Percentiles rank a stretch among this genome's conserved stretches.
phyloP scores from a whole-genome alignment of 1,140 invertebrate species.

The Bombus superbus region DNA sequence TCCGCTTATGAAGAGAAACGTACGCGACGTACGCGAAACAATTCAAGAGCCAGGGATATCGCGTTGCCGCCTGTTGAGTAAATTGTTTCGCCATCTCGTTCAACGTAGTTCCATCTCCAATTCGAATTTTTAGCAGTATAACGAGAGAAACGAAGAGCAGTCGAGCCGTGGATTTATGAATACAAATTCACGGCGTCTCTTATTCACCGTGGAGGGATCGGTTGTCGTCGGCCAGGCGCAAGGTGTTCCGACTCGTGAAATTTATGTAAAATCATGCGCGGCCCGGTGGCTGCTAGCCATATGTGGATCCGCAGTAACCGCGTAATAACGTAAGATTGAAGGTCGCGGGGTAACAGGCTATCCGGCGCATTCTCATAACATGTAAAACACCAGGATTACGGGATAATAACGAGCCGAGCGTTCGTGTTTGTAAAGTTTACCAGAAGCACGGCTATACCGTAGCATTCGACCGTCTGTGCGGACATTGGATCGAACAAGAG shows the following conservation, averaged over 20 bases:
- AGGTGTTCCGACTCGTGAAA: constrained; percentile 63
- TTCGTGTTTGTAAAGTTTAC: constrained; percentile 62
- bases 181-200: not conserved
- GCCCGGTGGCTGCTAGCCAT: constrained; percentile 16
- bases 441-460: not conserved
- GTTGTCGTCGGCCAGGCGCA: constrained; percentile 20
- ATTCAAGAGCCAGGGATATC: too few relatives aligned
- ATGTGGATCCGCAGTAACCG: constrained; percentile 41
- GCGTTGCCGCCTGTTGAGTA: too few relatives aligned
- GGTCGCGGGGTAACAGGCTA: constrained; percentile 69
- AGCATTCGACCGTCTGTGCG: constrained; percentile 8
- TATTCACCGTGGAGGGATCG: constrained; percentile 5
- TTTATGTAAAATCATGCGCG: constrained; percentile 75
- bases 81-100: not conserved
- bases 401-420: constrained; percentile 72
- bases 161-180: not conserved
- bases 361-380: constrained; percentile 76
- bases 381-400: constrained; percentile 80
- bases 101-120: not conserved
- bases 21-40: too few relatives aligned
- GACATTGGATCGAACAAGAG: not conserved
- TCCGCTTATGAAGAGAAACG: too few relatives aligned
- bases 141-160: too few relatives aligned
- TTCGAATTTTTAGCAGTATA: not conserved
- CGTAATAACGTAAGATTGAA: constrained; percentile 78